These are phyloP conservation scores for Drosophila vallismaia DNA, from an alignment of 2,888 invertebrate genomes.

Conservation along the genomic window DNA sequence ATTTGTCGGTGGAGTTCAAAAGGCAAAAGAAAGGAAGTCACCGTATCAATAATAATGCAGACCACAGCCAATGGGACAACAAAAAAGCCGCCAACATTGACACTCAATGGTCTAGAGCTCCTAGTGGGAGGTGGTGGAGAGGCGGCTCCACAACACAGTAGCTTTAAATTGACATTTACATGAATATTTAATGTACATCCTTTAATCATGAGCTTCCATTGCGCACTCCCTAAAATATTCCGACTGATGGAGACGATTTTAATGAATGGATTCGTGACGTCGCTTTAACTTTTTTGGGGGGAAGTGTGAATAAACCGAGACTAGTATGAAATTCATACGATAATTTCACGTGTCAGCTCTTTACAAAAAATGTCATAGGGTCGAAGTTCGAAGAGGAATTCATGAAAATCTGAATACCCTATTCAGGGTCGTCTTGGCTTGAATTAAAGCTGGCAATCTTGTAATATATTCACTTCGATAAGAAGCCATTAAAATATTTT, in stretches of 20 bases:
- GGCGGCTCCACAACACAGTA: conserved; percentile 27
- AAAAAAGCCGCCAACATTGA: conserved; percentile 60
- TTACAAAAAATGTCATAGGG: not conserved
- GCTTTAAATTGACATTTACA: conserved; percentile 80
- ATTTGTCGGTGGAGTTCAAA: conserved; percentile 40
- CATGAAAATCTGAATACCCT: conserved; percentile 6
- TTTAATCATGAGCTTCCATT: conserved; percentile 66
- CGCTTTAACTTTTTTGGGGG: not conserved
- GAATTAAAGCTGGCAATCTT: not conserved
- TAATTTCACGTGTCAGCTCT: conserved; percentile 44
- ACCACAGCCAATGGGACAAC: conserved; percentile 31
- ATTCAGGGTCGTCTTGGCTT: not conserved
- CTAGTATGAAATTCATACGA: conserved; percentile 25
- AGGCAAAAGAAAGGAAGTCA: conserved; percentile 38
- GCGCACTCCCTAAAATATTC: conserved; percentile 48
- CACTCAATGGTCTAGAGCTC: conserved; percentile 14
- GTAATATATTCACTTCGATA: not conserved
- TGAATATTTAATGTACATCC: conserved; percentile 79
- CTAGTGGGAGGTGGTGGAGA: conserved; percentile 5
- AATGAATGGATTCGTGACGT: conserved; percentile 1
- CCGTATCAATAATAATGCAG: conserved; percentile 66
- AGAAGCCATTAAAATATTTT: not conserved
- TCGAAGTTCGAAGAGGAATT: not conserved
- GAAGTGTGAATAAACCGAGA: not conserved
- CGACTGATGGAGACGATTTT: conserved; percentile 21